Evolutionary conservation across 2,113 vertebrate genomes (phyloP).

Genomic region (Meriones unguiculatus): DNA sequence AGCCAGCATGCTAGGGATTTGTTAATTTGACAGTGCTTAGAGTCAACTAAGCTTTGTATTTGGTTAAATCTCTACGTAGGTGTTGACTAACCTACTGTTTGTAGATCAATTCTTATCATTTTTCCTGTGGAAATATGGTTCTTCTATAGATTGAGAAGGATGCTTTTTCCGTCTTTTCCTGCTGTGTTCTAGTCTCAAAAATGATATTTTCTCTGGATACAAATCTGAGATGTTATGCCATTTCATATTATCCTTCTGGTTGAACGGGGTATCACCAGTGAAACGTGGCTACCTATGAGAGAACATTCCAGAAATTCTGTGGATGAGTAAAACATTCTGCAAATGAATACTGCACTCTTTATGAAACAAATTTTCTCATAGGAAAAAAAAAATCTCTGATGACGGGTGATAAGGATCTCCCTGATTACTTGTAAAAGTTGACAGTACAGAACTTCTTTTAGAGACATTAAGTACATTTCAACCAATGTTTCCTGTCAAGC

Average conservation of each 20-base stretch:
- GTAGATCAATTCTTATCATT: background rate
- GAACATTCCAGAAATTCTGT: background rate
- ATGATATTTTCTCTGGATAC: background rate
- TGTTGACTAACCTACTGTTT: background rate
- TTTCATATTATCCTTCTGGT: background rate
- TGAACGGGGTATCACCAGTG: background rate
- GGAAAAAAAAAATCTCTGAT: background rate
- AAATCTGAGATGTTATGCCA: background rate
- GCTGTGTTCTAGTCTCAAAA: background rate
- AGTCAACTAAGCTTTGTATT: background rate
- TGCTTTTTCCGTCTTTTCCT: background rate
- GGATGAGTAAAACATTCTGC: background rate
- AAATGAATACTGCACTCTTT: constrained; percentile 35
- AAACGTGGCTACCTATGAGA: background rate
- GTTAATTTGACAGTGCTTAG: background rate
- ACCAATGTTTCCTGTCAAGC: constrained; percentile 72
- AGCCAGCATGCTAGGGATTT: background rate
- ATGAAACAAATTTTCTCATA: constrained; percentile 42
- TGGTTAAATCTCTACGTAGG: background rate
- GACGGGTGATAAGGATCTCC: constrained; percentile 65
- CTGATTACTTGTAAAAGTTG: constrained; percentile 64
- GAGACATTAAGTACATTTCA: constrained; percentile 59
- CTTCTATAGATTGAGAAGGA: background rate
- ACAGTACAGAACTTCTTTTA: constrained; percentile 65
- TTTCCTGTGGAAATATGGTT: background rate